phyloP scores from a whole-genome alignment of 2,797 vertebrate genomes.

The Gymnodraco acuticeps region DNA sequence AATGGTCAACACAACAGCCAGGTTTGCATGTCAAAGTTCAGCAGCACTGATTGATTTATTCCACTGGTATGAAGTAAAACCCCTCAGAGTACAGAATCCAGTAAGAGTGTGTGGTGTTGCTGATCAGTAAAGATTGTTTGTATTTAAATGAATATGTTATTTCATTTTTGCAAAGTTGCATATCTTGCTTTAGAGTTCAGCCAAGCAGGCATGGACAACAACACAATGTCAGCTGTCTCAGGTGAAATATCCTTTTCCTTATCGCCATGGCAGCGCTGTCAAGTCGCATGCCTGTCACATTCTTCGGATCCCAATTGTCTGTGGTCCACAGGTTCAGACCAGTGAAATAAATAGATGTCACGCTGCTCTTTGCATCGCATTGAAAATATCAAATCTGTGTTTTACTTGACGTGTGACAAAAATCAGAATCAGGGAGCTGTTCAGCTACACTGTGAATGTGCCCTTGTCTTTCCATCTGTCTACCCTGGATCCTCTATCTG shows the following conservation, averaged over 20 bases:
- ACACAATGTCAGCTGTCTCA: conserved; percentile 40
- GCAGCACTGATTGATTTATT: background rate
- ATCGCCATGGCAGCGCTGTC: conserved; percentile 22
- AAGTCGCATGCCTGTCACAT: conserved; percentile 20
- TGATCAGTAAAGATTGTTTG: background rate
- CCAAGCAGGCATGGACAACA: conserved; percentile 2
- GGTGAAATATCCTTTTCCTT: conserved; percentile 22
- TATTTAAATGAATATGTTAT: conserved; percentile 2
- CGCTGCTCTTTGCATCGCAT: conserved; percentile 33
- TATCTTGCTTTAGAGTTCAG: conserved; percentile 6
- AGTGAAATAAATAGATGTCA: conserved; percentile 4
- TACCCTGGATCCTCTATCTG: conserved; percentile 32
- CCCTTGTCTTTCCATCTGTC: conserved; percentile 68
- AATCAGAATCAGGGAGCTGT: conserved; percentile 42
- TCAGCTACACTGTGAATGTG: conserved; percentile 48
- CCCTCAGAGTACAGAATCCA: background rate
- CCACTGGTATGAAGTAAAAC: background rate
- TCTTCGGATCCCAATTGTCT: conserved; percentile 24
- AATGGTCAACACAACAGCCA: background rate
- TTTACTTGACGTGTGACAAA: conserved; percentile 54
- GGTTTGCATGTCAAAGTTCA: background rate
- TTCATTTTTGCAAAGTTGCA: conserved; percentile 8
- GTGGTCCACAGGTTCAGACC: conserved; percentile 7
- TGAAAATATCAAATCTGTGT: conserved; percentile 54
- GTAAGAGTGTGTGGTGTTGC: background rate